These are phyloP conservation scores for Lophochroa leadbeateri DNA, from an alignment of 2,113 vertebrate species.

Conservation along the genomic window DNA sequence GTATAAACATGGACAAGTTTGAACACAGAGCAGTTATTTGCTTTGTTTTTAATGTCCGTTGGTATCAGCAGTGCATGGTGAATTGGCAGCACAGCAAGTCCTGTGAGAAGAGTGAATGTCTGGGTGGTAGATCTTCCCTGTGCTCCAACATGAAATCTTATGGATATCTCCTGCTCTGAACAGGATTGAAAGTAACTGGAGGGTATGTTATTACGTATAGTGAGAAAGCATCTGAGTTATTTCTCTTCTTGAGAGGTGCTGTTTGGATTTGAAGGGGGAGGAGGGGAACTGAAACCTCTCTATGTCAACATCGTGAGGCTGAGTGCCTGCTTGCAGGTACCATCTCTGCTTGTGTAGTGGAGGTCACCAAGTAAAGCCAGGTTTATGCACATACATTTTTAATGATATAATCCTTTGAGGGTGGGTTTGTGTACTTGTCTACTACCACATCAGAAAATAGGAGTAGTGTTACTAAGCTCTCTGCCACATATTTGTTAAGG, in stretches of 20 bases:
- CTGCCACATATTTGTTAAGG: neutral
- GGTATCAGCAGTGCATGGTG: neutral
- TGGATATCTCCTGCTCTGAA: neutral
- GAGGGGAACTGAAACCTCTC: neutral
- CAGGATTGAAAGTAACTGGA: neutral
- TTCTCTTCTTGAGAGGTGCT: neutral
- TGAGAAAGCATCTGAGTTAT: neutral
- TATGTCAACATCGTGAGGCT: rapidly evolving
- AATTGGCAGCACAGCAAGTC: neutral
- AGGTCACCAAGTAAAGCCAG: neutral
- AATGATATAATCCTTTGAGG: neutral
- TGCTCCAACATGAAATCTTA: neutral
- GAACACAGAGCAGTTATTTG: neutral
- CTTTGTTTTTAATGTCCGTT: neutral
- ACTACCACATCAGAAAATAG: neutral
- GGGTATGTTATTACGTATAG: rapidly evolving
- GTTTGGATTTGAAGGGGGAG: neutral
- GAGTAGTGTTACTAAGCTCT: neutral
- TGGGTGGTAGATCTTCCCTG: neutral
- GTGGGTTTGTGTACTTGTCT: neutral
- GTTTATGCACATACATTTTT: neutral
- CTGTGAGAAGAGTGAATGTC: neutral
- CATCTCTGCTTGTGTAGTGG: neutral
- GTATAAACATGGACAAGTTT: neutral
- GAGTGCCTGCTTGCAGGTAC: neutral